phyloP scores from a whole-genome alignment of 2,113 vertebrate genomes.

The Ptilorrhoa leucosticta region DNA sequence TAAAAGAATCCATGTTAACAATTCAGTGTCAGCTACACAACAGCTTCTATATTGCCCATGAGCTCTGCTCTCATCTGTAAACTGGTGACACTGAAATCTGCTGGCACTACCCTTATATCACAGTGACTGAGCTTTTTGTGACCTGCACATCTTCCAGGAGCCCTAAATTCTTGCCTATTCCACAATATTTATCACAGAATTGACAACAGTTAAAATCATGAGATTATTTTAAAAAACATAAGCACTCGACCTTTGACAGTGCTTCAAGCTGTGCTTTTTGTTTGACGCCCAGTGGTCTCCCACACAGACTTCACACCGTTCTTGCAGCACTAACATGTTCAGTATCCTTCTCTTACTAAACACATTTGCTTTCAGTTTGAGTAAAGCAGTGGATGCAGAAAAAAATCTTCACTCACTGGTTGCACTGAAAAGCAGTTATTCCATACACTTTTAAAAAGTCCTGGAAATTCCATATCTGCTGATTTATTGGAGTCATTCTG shows the following conservation, averaged over 20 bases:
- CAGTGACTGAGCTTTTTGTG: neutral
- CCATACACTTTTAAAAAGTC: neutral
- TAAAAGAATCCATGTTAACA: neutral
- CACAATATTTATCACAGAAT: neutral
- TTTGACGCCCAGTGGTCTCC: neutral
- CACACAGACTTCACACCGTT: neutral
- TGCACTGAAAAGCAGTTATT: neutral
- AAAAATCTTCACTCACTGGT: neutral
- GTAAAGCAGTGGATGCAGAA: neutral
- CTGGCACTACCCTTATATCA: rapidly evolving
- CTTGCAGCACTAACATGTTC: neutral
- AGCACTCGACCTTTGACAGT: neutral
- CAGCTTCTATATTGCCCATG: neutral
- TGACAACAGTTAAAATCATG: neutral
- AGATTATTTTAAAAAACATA: neutral
- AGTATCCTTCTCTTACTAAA: neutral
- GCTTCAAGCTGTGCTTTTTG: neutral
- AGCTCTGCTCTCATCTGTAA: neutral
- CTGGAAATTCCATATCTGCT: neutral
- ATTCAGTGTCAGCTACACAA: neutral
- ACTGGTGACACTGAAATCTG: neutral
- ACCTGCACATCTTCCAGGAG: neutral
- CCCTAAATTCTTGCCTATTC: neutral
- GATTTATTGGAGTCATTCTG: neutral
- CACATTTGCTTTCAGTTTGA: neutral